These are phyloP conservation scores for Sylvia borin DNA, from an alignment of 2,797 vertebrate genomes.

Conservation along the genomic window DNA sequence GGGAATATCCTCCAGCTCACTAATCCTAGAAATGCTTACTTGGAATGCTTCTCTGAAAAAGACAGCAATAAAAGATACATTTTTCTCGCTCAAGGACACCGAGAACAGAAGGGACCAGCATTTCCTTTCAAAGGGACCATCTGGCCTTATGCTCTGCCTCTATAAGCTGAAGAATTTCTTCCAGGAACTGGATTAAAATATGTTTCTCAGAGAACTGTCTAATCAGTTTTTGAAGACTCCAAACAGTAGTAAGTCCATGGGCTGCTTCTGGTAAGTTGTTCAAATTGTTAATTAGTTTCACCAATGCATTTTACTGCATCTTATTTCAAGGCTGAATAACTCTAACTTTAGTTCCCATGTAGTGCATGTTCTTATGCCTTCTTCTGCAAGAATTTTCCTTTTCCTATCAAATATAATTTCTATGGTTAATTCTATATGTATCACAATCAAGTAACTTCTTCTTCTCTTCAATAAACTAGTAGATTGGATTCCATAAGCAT, in stretches of 20 bases:
- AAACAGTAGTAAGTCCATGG: background rate
- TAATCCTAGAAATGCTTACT: conserved; percentile 54
- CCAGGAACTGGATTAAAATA: conserved; percentile 15
- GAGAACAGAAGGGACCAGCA: conserved; percentile 38
- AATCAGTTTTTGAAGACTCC: background rate
- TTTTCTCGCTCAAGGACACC: background rate
- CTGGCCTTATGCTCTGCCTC: background rate
- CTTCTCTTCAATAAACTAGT: background rate
- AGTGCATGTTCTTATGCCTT: background rate
- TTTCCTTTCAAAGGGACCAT: conserved; percentile 28
- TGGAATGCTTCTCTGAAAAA: background rate
- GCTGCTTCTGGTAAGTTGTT: background rate
- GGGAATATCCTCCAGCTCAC: conserved; percentile 14
- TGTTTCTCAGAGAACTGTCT: background rate
- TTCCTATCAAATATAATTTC: background rate
- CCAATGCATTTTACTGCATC: background rate
- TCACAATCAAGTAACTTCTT: background rate
- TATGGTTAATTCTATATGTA: background rate
- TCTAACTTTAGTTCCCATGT: background rate
- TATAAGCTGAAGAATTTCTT: background rate
- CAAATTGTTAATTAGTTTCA: background rate
- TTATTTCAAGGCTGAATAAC: background rate
- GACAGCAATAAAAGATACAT: background rate
- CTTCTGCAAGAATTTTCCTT: background rate
- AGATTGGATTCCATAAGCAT: background rate